Conservation (phyloP, 2,797 vertebrate genomes). For the Sebastes vulpes region DNA sequence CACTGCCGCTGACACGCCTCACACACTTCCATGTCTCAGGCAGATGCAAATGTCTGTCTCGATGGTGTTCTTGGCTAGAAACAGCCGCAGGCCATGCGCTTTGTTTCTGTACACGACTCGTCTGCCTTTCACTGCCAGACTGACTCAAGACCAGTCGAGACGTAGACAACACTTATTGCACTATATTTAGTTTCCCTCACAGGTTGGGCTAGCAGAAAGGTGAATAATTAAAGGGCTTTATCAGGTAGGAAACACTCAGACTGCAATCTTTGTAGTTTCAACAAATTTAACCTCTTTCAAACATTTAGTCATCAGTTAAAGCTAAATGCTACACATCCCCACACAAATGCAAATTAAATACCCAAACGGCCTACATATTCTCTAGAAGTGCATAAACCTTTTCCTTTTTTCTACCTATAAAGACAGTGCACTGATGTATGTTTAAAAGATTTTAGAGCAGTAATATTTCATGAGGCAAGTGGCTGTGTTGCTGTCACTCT, state of each 20-base stretch:
- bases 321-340: neutral
- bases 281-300: slow-evolving; percentile 24
- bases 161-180: slow-evolving; percentile 17
- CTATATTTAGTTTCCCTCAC: slow-evolving; percentile 56
- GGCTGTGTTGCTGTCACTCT: slow-evolving; percentile 59
- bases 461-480: slow-evolving; percentile 77
- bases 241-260: neutral
- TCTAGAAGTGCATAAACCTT: slow-evolving; percentile 1
- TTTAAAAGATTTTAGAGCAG: slow-evolving; percentile 70
- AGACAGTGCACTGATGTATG: slow-evolving; percentile 56
- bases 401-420: slow-evolving; percentile 15
- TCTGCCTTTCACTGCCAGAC: slow-evolving; percentile 48
- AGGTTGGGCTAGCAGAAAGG: slow-evolving; percentile 20
- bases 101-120: slow-evolving; percentile 57
- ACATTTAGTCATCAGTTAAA: neutral
- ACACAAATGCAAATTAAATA: neutral
- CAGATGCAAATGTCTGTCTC: slow-evolving; percentile 79
- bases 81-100: slow-evolving; percentile 59
- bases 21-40: slow-evolving; percentile 61
- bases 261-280: neutral
- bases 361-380: slow-evolving; percentile 15
- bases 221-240: slow-evolving; percentile 43
- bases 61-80: slow-evolving; percentile 61
- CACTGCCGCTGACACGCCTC: slow-evolving; percentile 54
- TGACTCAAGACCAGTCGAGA: slow-evolving; percentile 58